Percentiles rank a stretch among this genome's conserved stretches.
Conservation (phyloP, 2,797 vertebrate genomes). For the Amblyopsis hoosieri region DNA sequence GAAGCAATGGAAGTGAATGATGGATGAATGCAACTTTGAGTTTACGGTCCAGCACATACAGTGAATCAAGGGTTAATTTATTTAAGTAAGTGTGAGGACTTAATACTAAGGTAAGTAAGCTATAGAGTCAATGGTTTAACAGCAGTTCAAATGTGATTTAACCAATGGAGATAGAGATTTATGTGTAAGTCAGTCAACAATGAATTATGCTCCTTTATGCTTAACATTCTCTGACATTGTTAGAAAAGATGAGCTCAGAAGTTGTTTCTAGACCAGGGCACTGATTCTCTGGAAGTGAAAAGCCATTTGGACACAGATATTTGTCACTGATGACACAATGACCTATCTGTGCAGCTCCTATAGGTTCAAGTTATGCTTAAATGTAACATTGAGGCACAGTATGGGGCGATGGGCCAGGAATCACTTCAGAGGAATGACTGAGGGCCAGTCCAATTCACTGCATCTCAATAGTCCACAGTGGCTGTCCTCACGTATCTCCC, state of each 20-base stretch:
- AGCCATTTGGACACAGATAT: slow-evolving; percentile 53
- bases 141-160: too few relatives aligned
- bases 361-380: slow-evolving; percentile 50
- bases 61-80: too few relatives aligned
- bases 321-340: slow-evolving; percentile 44
- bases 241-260: slow-evolving; percentile 39
- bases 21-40: too few relatives aligned
- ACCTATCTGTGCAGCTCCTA: slow-evolving; percentile 40
- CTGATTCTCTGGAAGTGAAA: slow-evolving; percentile 61
- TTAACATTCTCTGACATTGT: not conserved
- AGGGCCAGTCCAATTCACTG: slow-evolving; percentile 59
- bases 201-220: too few relatives aligned
- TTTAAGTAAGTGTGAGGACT: too few relatives aligned
- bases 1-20: too few relatives aligned
- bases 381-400: slow-evolving; percentile 66
- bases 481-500: slow-evolving; percentile 57
- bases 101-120: too few relatives aligned
- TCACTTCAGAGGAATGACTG: slow-evolving; percentile 69
- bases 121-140: too few relatives aligned
- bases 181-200: too few relatives aligned
- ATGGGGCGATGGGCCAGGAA: slow-evolving; percentile 74
- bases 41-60: too few relatives aligned
- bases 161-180: too few relatives aligned
- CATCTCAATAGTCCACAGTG: slow-evolving; percentile 67
- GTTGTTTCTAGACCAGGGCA: slow-evolving; percentile 59